Evolutionary conservation across 2,888 invertebrate genomes (phyloP), one percentile per base, ranked within the genome.

Genomic region (Nephrocerus scutellatus): DNA sequence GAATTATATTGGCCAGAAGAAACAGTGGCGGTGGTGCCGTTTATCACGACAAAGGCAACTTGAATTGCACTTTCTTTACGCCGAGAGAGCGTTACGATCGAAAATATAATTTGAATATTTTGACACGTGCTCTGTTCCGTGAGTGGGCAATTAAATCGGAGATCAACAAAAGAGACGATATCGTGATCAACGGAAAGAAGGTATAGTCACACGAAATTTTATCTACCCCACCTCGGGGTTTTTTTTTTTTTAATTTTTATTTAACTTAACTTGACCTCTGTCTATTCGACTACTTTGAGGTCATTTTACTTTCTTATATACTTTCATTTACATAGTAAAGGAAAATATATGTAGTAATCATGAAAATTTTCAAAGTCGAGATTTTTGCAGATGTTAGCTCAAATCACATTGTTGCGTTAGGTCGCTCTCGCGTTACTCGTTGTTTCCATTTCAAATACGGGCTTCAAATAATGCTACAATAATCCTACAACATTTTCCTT

Each of bases 21-120:
- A 89, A 89, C 59, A 95, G 95, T 67, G 97, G 97, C 19, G 87
- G 98, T 44, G 97, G 96, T 18, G 84, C 95, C 4, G 95, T 98
- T 16, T 98, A 90, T 66, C 97, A 98, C 66, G 97, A 98, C 66
- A 70, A 77, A 47, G 95, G 93, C 40, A 95, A 93, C 71, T 72
- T 95, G 1, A 96, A 95, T 70, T 74, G 93, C 47, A 87, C 92
- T 1, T 92, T 97, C 67, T 86, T 98, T 57, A 86, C 90, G 9
- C 77, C 84, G 3, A 76, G 83, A 47, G 80, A 83, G 49, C 74
- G 80, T 39, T 95, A 96, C 63, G 79, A 90, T 65, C 75, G 96
- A 39, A 81, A 79, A 55, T 80, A 82, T 55, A 98, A 98, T 72
- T 72, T 98, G 59, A 81, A 87, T 54, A 74, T 95, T 34, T 80